Base-by-base conservation (phyloP, 2,797 vertebrate genomes). In the Ptychadena robeensis region DNA sequence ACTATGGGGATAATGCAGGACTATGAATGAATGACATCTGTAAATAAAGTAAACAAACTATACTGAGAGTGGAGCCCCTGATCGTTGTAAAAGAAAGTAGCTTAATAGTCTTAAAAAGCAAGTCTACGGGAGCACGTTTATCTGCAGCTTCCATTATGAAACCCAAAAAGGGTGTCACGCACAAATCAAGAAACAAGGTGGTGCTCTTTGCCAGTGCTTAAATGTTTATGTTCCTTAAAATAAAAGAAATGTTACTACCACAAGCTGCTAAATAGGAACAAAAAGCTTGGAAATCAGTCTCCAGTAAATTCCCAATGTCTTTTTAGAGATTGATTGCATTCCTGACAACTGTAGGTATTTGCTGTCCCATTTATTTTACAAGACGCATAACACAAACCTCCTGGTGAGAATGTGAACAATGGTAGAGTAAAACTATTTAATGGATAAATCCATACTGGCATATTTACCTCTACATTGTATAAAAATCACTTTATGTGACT, bases 371-470 rank as follows among this genome's bases (percentile, higher is more conserved):
- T n/a, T 69, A 40, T 40, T 38, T 69, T 38, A 38, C 35, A 67
- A 35, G 65, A 67, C 65, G 9, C 18, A 35, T 22, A 67, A 35
- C 18, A 12, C 25, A 40, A 61, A 61, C 14, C 61, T 65, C 27
- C 30, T 28, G 12, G 8, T 32, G 28, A 37, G 37, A 35, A 53
- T 53, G 9, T 34, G 44, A 32, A 32, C 40, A 61, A 53, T 32
- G 14, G 38, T 37, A 28, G 9, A 53, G 2, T 27, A 61, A 38
- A 73, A 32, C 9, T 32, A 34, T 53, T 57, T 53, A 53, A 32
- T 73, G 10, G n/a, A 59, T 59, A 73, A 73, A 59, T 73, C 71
- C 57, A 53, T 53, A 73, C 22, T 38, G n/a, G 22, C n/a, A 61
- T 30, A 18, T 25, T 38, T 73, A 68, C 66, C 34, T 69, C 67